Percentiles rank a stretch among this genome's conserved stretches.
Evolutionary conservation across 1,140 invertebrate genomes (phyloP).

Genomic region (Atta colombica): DNA sequence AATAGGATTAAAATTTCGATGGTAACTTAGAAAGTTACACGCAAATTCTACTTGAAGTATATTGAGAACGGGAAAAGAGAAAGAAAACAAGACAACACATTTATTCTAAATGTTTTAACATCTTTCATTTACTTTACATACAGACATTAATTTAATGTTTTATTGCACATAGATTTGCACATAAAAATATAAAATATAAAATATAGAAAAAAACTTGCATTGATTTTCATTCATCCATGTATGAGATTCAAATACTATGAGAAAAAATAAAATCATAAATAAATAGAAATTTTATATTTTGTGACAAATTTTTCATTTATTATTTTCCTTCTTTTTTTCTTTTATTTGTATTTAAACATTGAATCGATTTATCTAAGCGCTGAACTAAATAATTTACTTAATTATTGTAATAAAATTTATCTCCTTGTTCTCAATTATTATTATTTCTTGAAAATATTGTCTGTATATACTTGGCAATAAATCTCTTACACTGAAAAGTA

Average conservation of each 20-base stretch:
- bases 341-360: background rate
- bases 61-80: background rate
- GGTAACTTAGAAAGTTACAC: background rate
- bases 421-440: background rate
- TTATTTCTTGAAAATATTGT: background rate
- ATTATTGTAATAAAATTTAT: background rate
- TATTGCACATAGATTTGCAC: background rate
- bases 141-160: background rate
- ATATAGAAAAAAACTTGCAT: background rate
- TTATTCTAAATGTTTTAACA: background rate
- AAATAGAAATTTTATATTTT: background rate
- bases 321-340: background rate
- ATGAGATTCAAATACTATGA: background rate
- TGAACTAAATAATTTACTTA: background rate
- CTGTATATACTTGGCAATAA: background rate
- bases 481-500: background rate
- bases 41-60: background rate
- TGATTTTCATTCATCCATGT: background rate
- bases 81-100: background rate
- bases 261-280: background rate
- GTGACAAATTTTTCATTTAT: background rate
- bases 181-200: background rate
- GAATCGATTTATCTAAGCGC: background rate
- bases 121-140: background rate
- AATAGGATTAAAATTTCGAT: no score